Evolutionary conservation across 2,888 invertebrate species (phyloP), one percentile per base, ranked within the genome.

Genomic region (Drosophila differens): DNA sequence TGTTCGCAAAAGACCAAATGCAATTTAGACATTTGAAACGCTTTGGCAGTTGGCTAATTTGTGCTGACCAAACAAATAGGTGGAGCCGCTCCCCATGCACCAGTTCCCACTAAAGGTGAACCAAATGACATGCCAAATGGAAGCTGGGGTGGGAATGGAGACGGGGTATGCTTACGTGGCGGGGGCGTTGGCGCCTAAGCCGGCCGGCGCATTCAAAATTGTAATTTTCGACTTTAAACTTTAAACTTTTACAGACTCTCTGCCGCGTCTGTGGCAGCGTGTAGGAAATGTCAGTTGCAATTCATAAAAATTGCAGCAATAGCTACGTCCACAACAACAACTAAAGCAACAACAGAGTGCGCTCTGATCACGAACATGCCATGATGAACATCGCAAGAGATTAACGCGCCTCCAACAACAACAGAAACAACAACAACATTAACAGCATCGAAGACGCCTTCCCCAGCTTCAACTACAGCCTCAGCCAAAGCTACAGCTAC

Each of bases 221-320:
- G 79, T 77, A 82, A 77, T 76, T 86, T 86, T 80, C 70, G 71
- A 75, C 75, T 82, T 82, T 88, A 88, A 88, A 88, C 88, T 88
- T 88, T 88, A 91, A 88, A 88, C 88, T 88, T 88, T 90, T 72
- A 41, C 76, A 65, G 76, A 39, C 53, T 37, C 37, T 55, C 55
- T 28, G 67, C 14, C 49, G 44, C 57, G 44, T 44, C 52, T 41
- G 41, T 30, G 32, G 52, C 79, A 72, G 73, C 84, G 83, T 89
- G 84, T 85, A 92, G 92, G 91, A 92, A 92, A 92, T 91, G 92
- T 92, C 92, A 92, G 91, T 86, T 86, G 91, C 86, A 91, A 89
- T 91, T 90, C 92, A 90, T 87, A 91, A 89, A 91, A 90, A 88
- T 91, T 88, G 83, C 92, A 72, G 83, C 86, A 90, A 90, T 82